phyloP scores from a whole-genome alignment of 2,888 invertebrate species.

The Troides oblongomaculatus region DNA sequence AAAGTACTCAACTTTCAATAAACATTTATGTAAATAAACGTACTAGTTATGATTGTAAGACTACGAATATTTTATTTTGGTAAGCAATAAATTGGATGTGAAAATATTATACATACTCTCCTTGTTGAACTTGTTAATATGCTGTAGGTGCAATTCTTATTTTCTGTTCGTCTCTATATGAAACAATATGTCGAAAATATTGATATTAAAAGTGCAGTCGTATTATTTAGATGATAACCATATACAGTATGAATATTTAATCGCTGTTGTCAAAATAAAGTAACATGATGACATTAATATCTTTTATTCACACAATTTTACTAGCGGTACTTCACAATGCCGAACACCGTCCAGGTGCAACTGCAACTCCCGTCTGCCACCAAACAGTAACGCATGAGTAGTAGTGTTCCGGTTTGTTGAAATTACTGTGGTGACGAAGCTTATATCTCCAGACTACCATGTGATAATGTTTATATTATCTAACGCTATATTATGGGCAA shows the following conservation, averaged over 20 bases:
- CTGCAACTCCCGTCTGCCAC: no score
- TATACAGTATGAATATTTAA: slow-evolving; percentile 28
- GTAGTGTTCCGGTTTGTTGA: no score
- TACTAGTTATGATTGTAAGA: background rate
- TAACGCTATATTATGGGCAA: no score
- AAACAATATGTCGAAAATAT: background rate
- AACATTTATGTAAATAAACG: slow-evolving; percentile 17
- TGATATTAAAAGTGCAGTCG: slow-evolving; percentile 35
- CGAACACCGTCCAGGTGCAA: no score
- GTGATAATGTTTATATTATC: no score
- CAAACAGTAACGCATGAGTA: no score
- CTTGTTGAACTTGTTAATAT: slow-evolving; percentile 42
- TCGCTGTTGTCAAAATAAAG: slow-evolving; percentile 50
- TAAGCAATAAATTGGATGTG: slow-evolving; percentile 55
- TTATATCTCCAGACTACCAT: no score
- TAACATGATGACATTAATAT: slow-evolving; percentile 10
- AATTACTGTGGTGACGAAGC: no score
- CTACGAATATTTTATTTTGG: slow-evolving; percentile 33
- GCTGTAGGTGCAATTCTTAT: slow-evolving; percentile 3
- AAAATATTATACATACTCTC: slow-evolving; percentile 53
- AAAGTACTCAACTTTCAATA: slow-evolving; percentile 23
- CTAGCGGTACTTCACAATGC: no score
- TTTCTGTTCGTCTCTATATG: background rate
- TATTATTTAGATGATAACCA: slow-evolving; percentile 35
- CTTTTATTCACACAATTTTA: background rate